Evolutionary conservation across 1,140 invertebrate genomes (phyloP).

Genomic region (Ruditapes philippinarum): DNA sequence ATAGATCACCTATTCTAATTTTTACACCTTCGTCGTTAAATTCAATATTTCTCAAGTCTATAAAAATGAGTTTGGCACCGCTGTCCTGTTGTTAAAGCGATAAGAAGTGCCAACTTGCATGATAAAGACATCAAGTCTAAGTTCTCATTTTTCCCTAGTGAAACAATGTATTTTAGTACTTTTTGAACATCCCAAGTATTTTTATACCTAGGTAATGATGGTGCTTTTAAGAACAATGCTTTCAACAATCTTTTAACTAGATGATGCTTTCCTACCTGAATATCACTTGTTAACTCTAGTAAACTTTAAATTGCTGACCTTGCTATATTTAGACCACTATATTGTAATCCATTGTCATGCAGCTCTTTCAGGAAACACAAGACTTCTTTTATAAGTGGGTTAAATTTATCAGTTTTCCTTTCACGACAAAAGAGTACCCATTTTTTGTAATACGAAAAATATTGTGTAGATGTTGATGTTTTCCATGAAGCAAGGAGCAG

Average conservation of each 20-base stretch:
- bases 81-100: neutral
- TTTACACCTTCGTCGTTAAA: neutral
- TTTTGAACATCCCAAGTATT: neutral
- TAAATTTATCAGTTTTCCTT: too few relatives aligned
- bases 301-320: neutral
- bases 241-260: neutral
- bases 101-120: neutral
- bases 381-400: neutral
- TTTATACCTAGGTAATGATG: neutral
- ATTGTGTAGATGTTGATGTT: neutral
- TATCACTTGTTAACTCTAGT: neutral
- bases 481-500: neutral
- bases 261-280: neutral
- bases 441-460: neutral
- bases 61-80: neutral
- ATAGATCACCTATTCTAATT: neutral
- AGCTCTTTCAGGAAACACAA: neutral
- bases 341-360: neutral
- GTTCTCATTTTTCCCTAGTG: neutral
- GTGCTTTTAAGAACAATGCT: neutral
- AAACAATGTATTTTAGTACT: neutral
- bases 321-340: neutral
- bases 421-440: neutral
- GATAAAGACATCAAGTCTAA: neutral
- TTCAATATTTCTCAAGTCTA: neutral